Conservation (phyloP, 2,797 vertebrate species). For the Mus spretus region DNA sequence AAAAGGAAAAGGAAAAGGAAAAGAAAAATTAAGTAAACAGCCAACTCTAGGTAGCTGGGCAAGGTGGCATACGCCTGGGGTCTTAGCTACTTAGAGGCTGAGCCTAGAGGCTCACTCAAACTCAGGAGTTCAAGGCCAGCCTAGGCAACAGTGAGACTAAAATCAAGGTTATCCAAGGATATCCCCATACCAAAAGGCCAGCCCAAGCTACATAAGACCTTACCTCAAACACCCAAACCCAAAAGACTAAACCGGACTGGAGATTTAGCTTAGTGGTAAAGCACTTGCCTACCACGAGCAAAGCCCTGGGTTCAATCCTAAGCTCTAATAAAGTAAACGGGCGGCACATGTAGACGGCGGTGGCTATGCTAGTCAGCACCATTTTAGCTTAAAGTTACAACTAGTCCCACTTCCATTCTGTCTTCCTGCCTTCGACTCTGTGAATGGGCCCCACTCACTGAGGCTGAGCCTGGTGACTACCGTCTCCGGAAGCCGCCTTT, state of each 20-base stretch:
- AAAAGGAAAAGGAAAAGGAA: not conserved
- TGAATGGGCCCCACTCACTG: not conserved
- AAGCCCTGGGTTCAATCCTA: not conserved
- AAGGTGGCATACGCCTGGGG: not conserved
- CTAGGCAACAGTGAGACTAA: not conserved
- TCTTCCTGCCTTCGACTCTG: not conserved
- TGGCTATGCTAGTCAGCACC: not conserved
- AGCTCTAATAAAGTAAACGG: not conserved
- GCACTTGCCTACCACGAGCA: not conserved
- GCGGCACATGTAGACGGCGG: too few relatives aligned
- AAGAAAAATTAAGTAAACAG: not conserved
- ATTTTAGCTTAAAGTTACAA: not conserved
- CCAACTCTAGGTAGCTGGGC: not conserved
- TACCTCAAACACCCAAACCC: not conserved
- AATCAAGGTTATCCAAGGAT: not conserved
- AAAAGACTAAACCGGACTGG: not conserved
- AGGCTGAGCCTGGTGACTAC: rapidly evolving
- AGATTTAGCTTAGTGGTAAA: not conserved
- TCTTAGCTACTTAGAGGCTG: not conserved
- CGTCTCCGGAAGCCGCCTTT: not conserved
- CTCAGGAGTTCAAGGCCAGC: not conserved
- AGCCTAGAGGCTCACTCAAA: not conserved
- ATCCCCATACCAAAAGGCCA: not conserved
- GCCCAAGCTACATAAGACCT: not conserved
- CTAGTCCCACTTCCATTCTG: not conserved